Evolutionary conservation across 2,797 vertebrate species (phyloP), one percentile per base, ranked within the genome.

Genomic region (Brachyrhaphis roseni): DNA sequence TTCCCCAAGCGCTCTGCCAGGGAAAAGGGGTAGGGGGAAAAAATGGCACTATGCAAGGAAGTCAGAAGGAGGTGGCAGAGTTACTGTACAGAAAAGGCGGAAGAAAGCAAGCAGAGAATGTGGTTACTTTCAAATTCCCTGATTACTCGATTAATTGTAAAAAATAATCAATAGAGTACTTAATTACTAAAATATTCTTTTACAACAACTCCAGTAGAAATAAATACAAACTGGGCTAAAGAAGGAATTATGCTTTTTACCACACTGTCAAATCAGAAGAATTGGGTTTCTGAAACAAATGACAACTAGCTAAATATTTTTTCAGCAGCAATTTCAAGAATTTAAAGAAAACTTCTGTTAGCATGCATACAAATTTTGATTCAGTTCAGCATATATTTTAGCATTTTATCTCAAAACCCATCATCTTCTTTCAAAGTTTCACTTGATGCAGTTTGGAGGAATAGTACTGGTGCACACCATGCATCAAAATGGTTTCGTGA

Each of bases 1-100:
- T 96, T 97, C 92, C 89, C 93, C 82, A 94, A 97, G 96, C 95
- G 96, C 96, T 97, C 96, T 97, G 96, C 96, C 95, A 91, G 76
- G 57, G 84, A 46, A 77, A 76, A 88, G 47, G 46, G 79, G 66
- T 78, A 16, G 66, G 66, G 77, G 46, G 43, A 16, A 78, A 88
- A 77, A 84, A 78, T 78, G 72, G 82, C 59, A 76, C 51, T 43
- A 72, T 80, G 78, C 51, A 88, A 83, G 18, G 80, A 78, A 84
- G 84, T 88, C 86, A 84, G 49, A 76, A 76, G n/a, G n/a, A 83
- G 83, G 72, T 74, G 80, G 84, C 64, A 57, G 46, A 72, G 64
- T 64, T 86, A 81, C 79, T 88, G 80, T 87, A 87, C 82, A 86
- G 80, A 88, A 83, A 77, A 81, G 73, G 71, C 41, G 11, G 53